A percentile compares a stretch with the other conserved stretches of the same genome.
Conservation (phyloP, 2,888 invertebrate species). For the Anthrax anthrax region DNA sequence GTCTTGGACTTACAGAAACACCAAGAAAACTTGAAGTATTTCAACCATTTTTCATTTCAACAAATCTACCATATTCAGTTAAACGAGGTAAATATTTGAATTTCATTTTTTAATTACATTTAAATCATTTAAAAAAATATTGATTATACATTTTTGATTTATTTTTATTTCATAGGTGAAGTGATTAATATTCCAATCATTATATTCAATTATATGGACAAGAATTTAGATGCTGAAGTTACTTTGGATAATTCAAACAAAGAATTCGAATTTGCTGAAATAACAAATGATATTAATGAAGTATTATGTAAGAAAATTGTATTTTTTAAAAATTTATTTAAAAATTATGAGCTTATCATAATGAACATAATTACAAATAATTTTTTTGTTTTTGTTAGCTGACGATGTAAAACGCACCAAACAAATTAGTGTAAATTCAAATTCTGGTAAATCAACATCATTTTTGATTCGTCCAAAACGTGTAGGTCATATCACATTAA, state of each 20-base stretch:
- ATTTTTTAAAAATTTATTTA: no score
- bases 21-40: constrained; percentile 59
- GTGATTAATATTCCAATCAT: constrained; percentile 75
- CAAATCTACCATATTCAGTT: constrained; percentile 79
- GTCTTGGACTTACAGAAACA: constrained; percentile 58
- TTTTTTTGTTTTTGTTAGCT: background rate
- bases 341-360: background rate
- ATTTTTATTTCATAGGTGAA: constrained; percentile 53
- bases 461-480: constrained; percentile 68
- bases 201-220: constrained; percentile 75
- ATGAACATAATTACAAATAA: background rate
- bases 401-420: constrained; percentile 25
- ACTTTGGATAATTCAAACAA: constrained; percentile 68
- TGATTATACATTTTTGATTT: background rate
- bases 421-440: constrained; percentile 48
- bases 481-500: constrained; percentile 56
- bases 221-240: constrained; percentile 62
- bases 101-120: background rate
- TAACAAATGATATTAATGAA: constrained; percentile 59
- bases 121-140: background rate
- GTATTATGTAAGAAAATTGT: constrained; percentile 45
- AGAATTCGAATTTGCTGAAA: constrained; percentile 67
- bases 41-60: constrained; percentile 69
- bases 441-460: constrained; percentile 62
- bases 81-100: constrained; percentile 59